These are phyloP conservation scores for Mesitornis unicolor DNA, from an alignment of 2,113 vertebrate species.

Conservation along the genomic window DNA sequence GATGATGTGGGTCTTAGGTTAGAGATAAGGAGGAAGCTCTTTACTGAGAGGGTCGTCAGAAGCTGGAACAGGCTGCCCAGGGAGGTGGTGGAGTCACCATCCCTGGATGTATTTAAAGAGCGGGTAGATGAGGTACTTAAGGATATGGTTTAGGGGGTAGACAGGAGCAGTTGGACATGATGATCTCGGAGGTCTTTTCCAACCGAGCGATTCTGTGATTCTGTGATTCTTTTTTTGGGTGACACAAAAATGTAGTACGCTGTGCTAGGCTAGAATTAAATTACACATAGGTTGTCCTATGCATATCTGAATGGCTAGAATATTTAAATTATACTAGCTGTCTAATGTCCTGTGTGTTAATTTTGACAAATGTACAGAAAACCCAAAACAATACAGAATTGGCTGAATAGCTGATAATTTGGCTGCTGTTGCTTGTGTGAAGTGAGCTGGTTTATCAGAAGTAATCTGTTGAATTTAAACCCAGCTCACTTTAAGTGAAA, in stretches of 20 bases:
- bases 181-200: too few relatives aligned
- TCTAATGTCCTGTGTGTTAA: neutral
- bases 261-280: neutral
- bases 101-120: too few relatives aligned
- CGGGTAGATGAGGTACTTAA: too few relatives aligned
- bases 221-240: neutral
- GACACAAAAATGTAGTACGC: neutral
- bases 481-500: constrained; percentile 12
- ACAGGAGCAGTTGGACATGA: too few relatives aligned
- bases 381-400: neutral
- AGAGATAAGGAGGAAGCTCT: too few relatives aligned
- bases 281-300: neutral
- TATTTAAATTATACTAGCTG: neutral
- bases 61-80: too few relatives aligned
- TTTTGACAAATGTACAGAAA: neutral
- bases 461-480: constrained; percentile 8
- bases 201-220: too few relatives aligned
- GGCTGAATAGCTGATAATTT: neutral
- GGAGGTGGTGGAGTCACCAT: too few relatives aligned
- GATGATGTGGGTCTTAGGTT: neutral
- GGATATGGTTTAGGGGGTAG: too few relatives aligned
- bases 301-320: neutral
- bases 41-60: too few relatives aligned
- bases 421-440: neutral
- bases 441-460: neutral